Conservation (phyloP, 2,797 vertebrate genomes). For the Gadopsis marmoratus region DNA sequence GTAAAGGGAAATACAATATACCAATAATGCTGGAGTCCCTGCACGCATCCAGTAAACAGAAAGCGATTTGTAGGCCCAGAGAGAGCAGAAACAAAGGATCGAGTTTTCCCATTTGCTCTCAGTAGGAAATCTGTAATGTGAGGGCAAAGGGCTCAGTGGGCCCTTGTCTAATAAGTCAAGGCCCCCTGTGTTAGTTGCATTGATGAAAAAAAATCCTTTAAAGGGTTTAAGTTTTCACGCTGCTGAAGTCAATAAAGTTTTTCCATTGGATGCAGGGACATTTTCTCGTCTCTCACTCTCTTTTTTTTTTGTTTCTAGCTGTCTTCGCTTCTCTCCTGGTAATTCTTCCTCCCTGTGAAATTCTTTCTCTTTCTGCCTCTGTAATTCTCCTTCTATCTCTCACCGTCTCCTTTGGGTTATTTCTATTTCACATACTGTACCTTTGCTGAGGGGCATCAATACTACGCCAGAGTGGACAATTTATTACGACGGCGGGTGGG, state of each 20-base stretch:
- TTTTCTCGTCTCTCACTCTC: conserved; percentile 29
- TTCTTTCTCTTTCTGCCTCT: conserved; percentile 28
- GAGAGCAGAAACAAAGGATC: conserved; percentile 71
- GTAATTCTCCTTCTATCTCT: conserved; percentile 40
- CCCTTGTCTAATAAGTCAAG: conserved; percentile 72
- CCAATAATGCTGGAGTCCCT: conserved; percentile 46
- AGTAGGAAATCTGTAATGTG: conserved; percentile 78
- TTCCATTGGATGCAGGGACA: conserved; percentile 37
- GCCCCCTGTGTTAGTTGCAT: conserved; percentile 65
- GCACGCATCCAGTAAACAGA: conserved; percentile 64
- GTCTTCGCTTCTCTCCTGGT: conserved; percentile 38
- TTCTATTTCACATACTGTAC: conserved; percentile 56
- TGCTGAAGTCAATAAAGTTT: conserved; percentile 64
- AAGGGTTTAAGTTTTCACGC: conserved; percentile 72
- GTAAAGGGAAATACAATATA: conserved; percentile 71
- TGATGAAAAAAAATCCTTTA: conserved; percentile 76
- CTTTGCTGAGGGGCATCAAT: conserved; percentile 68
- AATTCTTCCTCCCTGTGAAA: conserved; percentile 58
- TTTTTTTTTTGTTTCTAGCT: conserved; percentile 37
- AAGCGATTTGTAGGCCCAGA: conserved; percentile 56
- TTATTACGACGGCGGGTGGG: conserved; percentile 49
- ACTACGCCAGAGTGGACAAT: conserved; percentile 62
- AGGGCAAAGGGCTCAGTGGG: conserved; percentile 73
- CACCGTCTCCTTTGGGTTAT: conserved; percentile 58
- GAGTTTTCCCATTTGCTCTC: conserved; percentile 69